Evolutionary conservation across 2,888 invertebrate genomes (phyloP).

Genomic region (Drosophila mayaguana): DNA sequence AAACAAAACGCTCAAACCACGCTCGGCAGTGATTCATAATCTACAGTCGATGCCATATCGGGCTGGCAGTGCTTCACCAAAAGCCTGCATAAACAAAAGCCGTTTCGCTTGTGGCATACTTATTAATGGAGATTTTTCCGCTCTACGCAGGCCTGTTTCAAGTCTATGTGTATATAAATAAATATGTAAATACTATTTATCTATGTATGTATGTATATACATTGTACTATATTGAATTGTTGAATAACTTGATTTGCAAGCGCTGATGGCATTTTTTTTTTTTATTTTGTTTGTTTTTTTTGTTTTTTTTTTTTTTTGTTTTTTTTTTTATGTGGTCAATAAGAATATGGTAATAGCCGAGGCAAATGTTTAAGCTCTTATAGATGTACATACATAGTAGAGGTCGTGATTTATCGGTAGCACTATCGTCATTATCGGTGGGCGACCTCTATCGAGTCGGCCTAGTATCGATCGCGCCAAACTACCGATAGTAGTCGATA

Average conservation of each 20-base stretch:
- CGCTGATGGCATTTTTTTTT: conserved; percentile 9
- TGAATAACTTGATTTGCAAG: conserved; percentile 70
- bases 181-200: background rate
- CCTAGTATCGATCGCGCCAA: too few species aligned
- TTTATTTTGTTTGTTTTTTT: background rate
- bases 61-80: conserved; percentile 22
- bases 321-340: conserved; percentile 2
- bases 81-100: conserved; percentile 43
- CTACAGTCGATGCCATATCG: conserved; percentile 4
- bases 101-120: conserved; percentile 41
- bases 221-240: conserved; percentile 58
- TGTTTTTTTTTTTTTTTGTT: background rate
- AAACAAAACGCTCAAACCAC: background rate
- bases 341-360: conserved; percentile 2
- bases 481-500: too few species aligned
- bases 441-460: too few species aligned
- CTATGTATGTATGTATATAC: background rate
- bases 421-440: too few species aligned
- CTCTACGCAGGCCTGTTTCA: conserved; percentile 7
- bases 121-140: conserved; percentile 25
- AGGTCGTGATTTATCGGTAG: too few species aligned
- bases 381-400: too few species aligned
- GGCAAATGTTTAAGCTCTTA: background rate
- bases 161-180: background rate
- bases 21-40: conserved; percentile 21